A percentile compares a stretch with the other conserved stretches of the same genome.
Conservation (phyloP, 2,888 invertebrate species). For the Lepidocyrtoides sp. region DNA sequence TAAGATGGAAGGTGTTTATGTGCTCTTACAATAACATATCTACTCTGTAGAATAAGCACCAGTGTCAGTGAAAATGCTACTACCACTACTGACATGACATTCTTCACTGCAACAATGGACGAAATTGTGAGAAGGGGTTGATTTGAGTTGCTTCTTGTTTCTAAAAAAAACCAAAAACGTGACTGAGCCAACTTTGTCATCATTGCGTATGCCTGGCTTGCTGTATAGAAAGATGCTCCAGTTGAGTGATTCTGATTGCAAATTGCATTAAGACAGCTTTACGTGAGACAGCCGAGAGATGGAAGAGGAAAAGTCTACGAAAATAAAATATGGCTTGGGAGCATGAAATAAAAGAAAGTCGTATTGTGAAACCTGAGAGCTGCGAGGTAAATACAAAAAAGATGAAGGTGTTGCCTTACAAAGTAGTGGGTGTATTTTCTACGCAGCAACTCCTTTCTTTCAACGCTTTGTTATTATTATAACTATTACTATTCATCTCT, state of each 20-base stretch:
- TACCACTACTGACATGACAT: slow-evolving; percentile 21
- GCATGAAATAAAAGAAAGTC: slow-evolving; percentile 28
- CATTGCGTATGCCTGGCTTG: slow-evolving; percentile 33
- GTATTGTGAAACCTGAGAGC: background rate
- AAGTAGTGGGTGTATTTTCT: background rate
- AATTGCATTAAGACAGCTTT: slow-evolving; percentile 78
- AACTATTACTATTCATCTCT: slow-evolving; percentile 40
- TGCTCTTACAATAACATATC: slow-evolving; percentile 10
- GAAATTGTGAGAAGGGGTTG: slow-evolving; percentile 68
- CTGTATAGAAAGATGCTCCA: slow-evolving; percentile 47
- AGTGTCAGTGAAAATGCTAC: background rate
- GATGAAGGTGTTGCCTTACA: slow-evolving; percentile 1
- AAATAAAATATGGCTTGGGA: slow-evolving; percentile 39
- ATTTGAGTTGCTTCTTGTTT: slow-evolving; percentile 67
- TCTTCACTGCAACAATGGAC: slow-evolving; percentile 25
- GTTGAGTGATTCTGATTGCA: slow-evolving; percentile 80
- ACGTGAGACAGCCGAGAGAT: slow-evolving; percentile 60
- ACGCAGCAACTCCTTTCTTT: background rate
- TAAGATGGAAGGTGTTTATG: slow-evolving; percentile 34
- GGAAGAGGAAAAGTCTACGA: slow-evolving; percentile 26
- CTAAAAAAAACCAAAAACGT: slow-evolving; percentile 61
- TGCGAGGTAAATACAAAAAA: background rate
- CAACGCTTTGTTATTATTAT: background rate
- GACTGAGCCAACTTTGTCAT: slow-evolving; percentile 75
- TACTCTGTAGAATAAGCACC: background rate